phyloP scores from a whole-genome alignment of 2,113 vertebrate species.

The Ceyx cyanopectus region DNA sequence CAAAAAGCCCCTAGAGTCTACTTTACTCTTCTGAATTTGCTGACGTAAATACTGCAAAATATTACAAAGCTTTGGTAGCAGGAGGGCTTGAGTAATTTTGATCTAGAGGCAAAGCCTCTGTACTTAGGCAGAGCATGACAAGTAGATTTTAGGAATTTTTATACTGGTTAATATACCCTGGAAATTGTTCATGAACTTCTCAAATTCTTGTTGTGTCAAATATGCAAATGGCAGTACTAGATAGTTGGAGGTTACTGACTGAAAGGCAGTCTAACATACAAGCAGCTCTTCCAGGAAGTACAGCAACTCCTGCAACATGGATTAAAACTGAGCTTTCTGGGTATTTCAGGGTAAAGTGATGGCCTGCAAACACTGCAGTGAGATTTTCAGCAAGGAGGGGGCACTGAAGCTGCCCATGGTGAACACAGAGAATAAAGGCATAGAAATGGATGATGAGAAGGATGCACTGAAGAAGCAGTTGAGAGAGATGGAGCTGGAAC shows the following conservation, averaged over 20 bases:
- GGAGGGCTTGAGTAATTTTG: not conserved
- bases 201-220: not conserved
- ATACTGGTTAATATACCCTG: not conserved
- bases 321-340: conserved; percentile 18
- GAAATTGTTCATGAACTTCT: not conserved
- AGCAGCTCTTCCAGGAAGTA: not conserved
- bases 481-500: conserved; percentile 94
- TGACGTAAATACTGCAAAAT: not conserved
- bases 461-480: conserved; percentile 94
- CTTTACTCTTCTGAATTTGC: not conserved
- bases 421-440: conserved; percentile 74
- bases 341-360: conserved; percentile 90
- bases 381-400: conserved; percentile 91
- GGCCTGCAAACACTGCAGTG: conserved; percentile 93
- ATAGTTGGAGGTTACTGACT: not conserved
- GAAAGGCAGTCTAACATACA: not conserved
- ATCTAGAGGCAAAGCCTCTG: not conserved
- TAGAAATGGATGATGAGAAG: conserved; percentile 90
- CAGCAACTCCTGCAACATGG: not conserved
- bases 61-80: not conserved
- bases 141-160: not conserved
- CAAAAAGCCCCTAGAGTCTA: not conserved
- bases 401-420: conserved; percentile 80
- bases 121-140: not conserved
- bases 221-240: not conserved